Percentiles rank a stretch among this genome's conserved stretches.
phyloP scores from a whole-genome alignment of 2,113 vertebrate genomes.

The Crotalus viridis region DNA sequence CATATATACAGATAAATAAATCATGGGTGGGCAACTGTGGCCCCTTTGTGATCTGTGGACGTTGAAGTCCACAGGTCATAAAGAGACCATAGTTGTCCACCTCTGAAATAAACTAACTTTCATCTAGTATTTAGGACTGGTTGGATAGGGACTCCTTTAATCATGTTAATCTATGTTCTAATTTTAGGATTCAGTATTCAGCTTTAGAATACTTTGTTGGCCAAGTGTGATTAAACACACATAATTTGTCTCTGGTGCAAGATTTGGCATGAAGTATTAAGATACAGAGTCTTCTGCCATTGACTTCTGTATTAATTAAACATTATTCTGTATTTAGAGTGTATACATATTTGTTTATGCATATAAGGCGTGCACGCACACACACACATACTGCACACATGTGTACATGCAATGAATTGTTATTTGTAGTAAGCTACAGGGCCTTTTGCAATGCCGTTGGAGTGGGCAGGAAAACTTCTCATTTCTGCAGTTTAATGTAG shows the following conservation, averaged over 20 bases:
- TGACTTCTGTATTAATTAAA: not conserved
- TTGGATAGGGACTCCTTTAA: not conserved
- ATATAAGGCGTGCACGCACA: not conserved
- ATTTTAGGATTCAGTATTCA: not conserved
- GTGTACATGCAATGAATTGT: not conserved
- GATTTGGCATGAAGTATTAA: not conserved
- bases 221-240: not conserved
- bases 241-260: not conserved
- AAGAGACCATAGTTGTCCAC: not conserved
- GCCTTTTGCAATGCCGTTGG: constrained; percentile 45
- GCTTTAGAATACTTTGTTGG: not conserved
- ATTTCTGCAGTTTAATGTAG: constrained; percentile 27
- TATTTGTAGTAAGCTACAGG: constrained; percentile 32
- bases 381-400: not conserved
- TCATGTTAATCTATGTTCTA: not conserved
- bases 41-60: not conserved
- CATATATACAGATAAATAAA: not conserved
- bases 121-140: not conserved
- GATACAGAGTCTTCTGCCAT: not conserved
- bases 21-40: not conserved
- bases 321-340: not conserved
- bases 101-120: not conserved
- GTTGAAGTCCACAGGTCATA: too few species aligned
- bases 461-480: constrained; percentile 42
- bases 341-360: not conserved